Evolutionary conservation across 2,888 invertebrate genomes (phyloP), one percentile per base, ranked within the genome.

Genomic region (Melitaea athalia): DNA sequence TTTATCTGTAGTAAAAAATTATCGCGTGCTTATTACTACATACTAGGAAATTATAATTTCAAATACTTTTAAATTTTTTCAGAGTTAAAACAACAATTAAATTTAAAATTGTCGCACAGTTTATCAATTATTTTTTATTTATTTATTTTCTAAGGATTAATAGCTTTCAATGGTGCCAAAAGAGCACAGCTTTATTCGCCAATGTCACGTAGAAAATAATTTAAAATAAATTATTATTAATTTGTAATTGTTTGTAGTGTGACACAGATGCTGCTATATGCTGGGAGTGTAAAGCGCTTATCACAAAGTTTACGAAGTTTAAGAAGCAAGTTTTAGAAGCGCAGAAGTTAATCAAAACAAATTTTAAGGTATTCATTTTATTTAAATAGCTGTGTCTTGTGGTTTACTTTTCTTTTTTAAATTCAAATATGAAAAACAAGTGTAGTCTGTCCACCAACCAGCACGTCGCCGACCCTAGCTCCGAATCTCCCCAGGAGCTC

Each of bases 281-380:
- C 67, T 87, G 86, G 86, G 87, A 87, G 67, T 87, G 87, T 49
- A 69, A 72, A 33, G 73, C 64, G 12, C 67, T 76, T 0, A 77
- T 87, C 17, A 15, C 67, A 0, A 85, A 82, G 49, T 81, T 81
- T 45, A 60, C 67, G 0, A 81, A 68, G 45, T 86, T 86, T 43
- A 84, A 77, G 69, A 52, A 42, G 0, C 80, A 79, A 75, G 81
- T 77, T 0, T 59, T 68, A 12, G n/a, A 65, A 24, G 81, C 81
- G 6, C 81, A 85, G 52, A 45, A 72, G 0, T 49, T 67, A 3
- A 61, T 83, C 14, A 62, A 3, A 17, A n/a, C 65, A 7, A 33
- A 43, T 33, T 8, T 64, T 43, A 63, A 70, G 69, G 74, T 75
- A 71, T 63, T 11, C 5, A 64, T 53, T 17, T 38, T 43, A 43